These are phyloP conservation scores for Mantis religiosa DNA, from an alignment of 2,888 invertebrate genomes.

Conservation along the genomic window DNA sequence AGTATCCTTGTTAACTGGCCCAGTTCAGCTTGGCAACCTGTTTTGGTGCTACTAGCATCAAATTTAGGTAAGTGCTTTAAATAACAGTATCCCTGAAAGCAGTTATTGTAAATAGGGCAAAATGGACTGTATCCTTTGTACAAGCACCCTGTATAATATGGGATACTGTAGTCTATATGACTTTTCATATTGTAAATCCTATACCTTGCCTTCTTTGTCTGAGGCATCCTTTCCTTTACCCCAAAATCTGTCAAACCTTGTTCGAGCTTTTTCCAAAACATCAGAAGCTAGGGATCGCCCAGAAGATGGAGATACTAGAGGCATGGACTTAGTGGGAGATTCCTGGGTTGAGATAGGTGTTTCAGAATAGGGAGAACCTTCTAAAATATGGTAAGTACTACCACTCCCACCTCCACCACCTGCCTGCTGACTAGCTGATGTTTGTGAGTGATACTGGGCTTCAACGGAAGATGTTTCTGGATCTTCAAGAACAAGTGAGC, in stretches of 20 bases:
- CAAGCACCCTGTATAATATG: not conserved
- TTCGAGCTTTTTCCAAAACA: slow-evolving; percentile 75
- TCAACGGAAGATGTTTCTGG: not conserved
- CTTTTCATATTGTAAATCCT: slow-evolving; percentile 10
- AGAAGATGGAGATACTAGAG: slow-evolving; percentile 34
- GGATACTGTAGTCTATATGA: not conserved
- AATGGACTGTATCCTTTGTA: not conserved
- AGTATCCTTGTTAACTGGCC: not conserved
- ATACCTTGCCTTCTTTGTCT: slow-evolving; percentile 35
- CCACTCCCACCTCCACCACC: slow-evolving; percentile 21
- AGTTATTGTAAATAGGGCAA: not conserved
- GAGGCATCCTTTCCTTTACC: slow-evolving; percentile 50
- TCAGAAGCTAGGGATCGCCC: slow-evolving; percentile 63
- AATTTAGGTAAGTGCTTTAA: not conserved
- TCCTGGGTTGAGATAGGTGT: slow-evolving; percentile 28
- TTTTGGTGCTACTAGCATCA: not conserved
- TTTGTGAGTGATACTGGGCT: not conserved
- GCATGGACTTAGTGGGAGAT: slow-evolving; percentile 33
- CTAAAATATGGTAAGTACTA: slow-evolving; percentile 42
- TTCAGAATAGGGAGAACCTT: slow-evolving; percentile 38
- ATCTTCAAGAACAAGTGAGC: slow-evolving; percentile 34
- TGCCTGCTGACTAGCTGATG: not conserved
- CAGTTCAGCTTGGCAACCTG: not conserved
- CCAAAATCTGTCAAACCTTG: slow-evolving; percentile 82
- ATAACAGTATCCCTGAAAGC: slow-evolving; percentile 3